Percentiles rank a stretch among this genome's conserved stretches.
Evolutionary conservation across 2,797 vertebrate genomes (phyloP).

Genomic region (Melanotaenia maccullochi): DNA sequence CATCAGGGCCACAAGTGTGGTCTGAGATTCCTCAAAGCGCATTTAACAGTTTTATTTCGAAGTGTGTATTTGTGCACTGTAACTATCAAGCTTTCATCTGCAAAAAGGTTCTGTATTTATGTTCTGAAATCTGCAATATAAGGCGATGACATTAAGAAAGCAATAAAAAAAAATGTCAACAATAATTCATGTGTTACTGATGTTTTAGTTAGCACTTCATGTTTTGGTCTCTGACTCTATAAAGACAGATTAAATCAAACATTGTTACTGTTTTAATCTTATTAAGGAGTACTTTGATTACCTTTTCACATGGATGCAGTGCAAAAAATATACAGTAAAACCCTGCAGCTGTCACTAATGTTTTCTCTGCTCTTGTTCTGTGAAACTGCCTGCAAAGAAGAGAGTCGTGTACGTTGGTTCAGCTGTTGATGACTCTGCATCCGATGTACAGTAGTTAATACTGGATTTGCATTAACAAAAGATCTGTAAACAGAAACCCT

Average conservation of each 20-base stretch:
- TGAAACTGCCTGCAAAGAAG: background rate
- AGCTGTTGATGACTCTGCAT: constrained; percentile 31
- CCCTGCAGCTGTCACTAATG: background rate
- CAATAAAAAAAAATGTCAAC: background rate
- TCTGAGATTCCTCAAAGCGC: constrained; percentile 56
- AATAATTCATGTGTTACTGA: background rate
- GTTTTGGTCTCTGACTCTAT: no score
- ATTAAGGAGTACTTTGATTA: background rate
- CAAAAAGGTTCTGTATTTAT: constrained; percentile 7
- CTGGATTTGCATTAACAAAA: constrained; percentile 53
- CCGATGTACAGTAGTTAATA: background rate
- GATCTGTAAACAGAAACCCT: constrained; percentile 9
- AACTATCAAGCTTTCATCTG: constrained; percentile 5
- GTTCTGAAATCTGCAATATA: constrained; percentile 16
- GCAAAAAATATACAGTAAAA: background rate
- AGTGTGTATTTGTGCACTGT: constrained; percentile 7
- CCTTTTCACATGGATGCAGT: background rate
- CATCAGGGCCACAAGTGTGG: constrained; percentile 63
- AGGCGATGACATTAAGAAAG: background rate
- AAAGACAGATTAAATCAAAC: background rate
- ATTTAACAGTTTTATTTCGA: constrained; percentile 44
- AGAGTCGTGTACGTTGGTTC: constrained; percentile 3
- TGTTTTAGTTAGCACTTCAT: background rate
- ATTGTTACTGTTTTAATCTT: background rate
- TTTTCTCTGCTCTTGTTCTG: background rate